phyloP scores from a whole-genome alignment of 2,113 vertebrate genomes.

The Cyprinodon brontotheroides region DNA sequence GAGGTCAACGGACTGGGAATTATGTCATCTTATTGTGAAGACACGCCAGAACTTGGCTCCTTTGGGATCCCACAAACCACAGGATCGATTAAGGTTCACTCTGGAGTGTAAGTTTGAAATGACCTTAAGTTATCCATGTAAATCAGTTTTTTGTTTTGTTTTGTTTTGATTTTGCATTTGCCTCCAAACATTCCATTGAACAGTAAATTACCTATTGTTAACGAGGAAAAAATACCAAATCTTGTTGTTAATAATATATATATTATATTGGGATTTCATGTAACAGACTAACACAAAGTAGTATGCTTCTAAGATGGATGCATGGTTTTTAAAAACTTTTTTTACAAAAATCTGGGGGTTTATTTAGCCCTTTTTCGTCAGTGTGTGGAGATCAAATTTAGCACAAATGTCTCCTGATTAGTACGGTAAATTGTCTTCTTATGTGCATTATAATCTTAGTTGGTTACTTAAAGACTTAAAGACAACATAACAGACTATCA shows the following conservation, averaged over 20 bases:
- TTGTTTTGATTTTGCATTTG: too few species aligned
- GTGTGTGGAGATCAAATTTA: too few species aligned
- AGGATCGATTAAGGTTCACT: slow-evolving; percentile 91
- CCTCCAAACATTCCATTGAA: background rate
- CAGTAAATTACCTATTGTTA: background rate
- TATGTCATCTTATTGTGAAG: slow-evolving; percentile 85
- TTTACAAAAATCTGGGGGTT: too few species aligned
- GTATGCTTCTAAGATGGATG: too few species aligned
- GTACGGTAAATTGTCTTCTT: background rate
- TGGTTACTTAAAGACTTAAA: background rate
- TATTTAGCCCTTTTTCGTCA: too few species aligned
- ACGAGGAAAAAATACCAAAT: too few species aligned
- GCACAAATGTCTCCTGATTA: too few species aligned
- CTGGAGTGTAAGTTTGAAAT: slow-evolving; percentile 88
- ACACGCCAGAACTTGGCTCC: slow-evolving; percentile 84
- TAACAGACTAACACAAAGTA: background rate
- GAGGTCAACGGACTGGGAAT: slow-evolving; percentile 89
- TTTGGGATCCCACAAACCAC: slow-evolving; percentile 87
- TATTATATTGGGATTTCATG: background rate
- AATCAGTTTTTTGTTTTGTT: background rate
- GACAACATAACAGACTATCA: too few species aligned
- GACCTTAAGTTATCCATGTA: background rate
- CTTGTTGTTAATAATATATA: background rate
- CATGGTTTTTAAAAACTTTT: too few species aligned
- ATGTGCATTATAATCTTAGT: background rate